These are phyloP conservation scores for Caenorhabditis wallacei DNA, from an alignment of 2,888 invertebrate species.

Conservation along the genomic window DNA sequence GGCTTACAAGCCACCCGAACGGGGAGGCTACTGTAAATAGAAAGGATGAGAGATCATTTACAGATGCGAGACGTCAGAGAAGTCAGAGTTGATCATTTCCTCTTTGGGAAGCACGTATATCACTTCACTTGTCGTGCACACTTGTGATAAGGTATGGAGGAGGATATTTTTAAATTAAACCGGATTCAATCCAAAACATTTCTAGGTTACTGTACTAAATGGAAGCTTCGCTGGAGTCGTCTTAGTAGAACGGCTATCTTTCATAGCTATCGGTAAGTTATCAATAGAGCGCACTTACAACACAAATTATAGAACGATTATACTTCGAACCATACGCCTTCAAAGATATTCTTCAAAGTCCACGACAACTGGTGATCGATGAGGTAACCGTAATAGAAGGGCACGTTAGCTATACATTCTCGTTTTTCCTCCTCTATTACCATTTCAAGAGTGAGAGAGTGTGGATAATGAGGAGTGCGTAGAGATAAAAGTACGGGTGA, in stretches of 20 bases:
- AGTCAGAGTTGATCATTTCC: slow-evolving; percentile 67
- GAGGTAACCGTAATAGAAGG: slow-evolving; percentile 56
- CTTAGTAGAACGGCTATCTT: slow-evolving; percentile 60
- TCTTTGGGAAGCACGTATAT: slow-evolving; percentile 73
- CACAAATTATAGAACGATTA: slow-evolving; percentile 40
- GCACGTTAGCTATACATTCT: slow-evolving; percentile 38
- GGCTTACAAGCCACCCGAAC: slow-evolving; percentile 55
- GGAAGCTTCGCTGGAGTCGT: slow-evolving; percentile 71
- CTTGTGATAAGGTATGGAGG: slow-evolving; percentile 65
- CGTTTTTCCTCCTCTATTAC: slow-evolving; percentile 35
- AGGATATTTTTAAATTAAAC: slow-evolving; percentile 2
- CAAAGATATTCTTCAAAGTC: slow-evolving; percentile 70
- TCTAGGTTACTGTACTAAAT: slow-evolving; percentile 73
- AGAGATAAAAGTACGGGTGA: not conserved
- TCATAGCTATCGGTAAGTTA: slow-evolving; percentile 65
- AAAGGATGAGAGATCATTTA: slow-evolving; percentile 30
- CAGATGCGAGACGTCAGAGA: slow-evolving; percentile 72
- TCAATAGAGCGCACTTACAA: not conserved
- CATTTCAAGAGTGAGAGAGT: slow-evolving; percentile 28
- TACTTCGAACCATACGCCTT: slow-evolving; percentile 71
- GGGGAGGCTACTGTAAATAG: slow-evolving; percentile 53
- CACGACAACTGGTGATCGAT: slow-evolving; percentile 69
- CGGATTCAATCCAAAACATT: too few species aligned
- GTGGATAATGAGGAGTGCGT: too few species aligned
- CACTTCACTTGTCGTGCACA: slow-evolving; percentile 72